Percentiles rank a stretch among this genome's conserved stretches.
Conservation (phyloP, 2,797 vertebrate species). For the Ciconia nigra region DNA sequence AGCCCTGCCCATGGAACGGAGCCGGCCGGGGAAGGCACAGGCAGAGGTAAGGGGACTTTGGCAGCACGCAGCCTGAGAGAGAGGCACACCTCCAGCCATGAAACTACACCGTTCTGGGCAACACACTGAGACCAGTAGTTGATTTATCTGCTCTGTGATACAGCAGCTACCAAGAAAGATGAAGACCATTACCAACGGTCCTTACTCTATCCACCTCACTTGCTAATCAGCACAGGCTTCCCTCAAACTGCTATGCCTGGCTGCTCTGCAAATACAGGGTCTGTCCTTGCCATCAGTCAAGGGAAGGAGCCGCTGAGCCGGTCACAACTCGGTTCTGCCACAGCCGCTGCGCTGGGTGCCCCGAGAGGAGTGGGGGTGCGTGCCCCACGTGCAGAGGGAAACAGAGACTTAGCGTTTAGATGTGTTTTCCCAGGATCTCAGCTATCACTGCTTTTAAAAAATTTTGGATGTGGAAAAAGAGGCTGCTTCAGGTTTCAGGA, state of each 20-base stretch:
- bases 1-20: not conserved
- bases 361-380: accelerated
- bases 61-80: not conserved
- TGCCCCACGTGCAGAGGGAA: accelerated
- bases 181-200: accelerated
- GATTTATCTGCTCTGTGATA: accelerated
- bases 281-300: not conserved
- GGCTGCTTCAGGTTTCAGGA: not conserved
- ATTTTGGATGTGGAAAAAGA: not conserved
- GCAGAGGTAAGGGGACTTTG: accelerated
- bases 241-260: accelerated
- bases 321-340: not conserved
- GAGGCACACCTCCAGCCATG: accelerated
- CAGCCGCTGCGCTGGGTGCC: not conserved
- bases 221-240: not conserved
- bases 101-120: accelerated
- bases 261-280: not conserved
- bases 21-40: accelerated
- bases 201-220: not conserved
- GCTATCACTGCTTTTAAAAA: not conserved
- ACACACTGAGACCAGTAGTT: accelerated
- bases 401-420: accelerated
- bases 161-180: not conserved
- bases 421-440: not conserved
- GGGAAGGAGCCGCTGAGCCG: not conserved